A percentile compares a stretch with the other conserved stretches of the same genome.
Conservation (phyloP, 2,888 invertebrate species). For the Plagodis dolabraria region DNA sequence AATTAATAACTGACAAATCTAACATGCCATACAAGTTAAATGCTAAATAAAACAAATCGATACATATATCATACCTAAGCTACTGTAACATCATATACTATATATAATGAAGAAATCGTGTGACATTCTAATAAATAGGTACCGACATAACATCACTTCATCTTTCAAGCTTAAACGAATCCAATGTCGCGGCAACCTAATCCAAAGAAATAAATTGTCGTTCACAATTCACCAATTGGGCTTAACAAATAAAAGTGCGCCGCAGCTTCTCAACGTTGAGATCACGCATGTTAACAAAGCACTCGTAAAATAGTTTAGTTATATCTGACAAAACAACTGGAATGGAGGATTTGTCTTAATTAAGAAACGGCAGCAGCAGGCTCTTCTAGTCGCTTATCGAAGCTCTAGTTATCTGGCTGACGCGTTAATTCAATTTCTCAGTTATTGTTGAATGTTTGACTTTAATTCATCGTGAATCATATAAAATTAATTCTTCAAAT, state of each 20-base stretch:
- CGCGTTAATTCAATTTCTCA: conserved; percentile 26
- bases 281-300: conserved; percentile 23
- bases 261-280: conserved; percentile 33
- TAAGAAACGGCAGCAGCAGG: conserved; percentile 26
- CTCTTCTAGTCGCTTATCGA: conserved; percentile 20
- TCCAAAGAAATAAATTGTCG: conserved; percentile 23
- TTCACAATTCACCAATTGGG: conserved; percentile 32
- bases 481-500: conserved; percentile 14
- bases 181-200: conserved; percentile 28
- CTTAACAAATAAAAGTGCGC: conserved; percentile 22
- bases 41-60: conserved; percentile 11
- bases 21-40: conserved; percentile 2
- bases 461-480: no score
- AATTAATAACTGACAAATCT: conserved; percentile 9
- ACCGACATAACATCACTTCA: conserved; percentile 19
- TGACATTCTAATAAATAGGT: conserved; percentile 27
- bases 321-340: conserved; percentile 32
- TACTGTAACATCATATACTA: not conserved
- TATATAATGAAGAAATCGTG: conserved; percentile 28
- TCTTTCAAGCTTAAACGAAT: conserved; percentile 31
- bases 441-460: conserved; percentile 1
- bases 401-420: conserved; percentile 17
- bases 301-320: conserved; percentile 21
- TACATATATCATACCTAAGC: conserved; percentile 8
- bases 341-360: conserved; percentile 31